Evolutionary conservation across 1,140 invertebrate species (phyloP).

Genomic region (Pentalonia nigronervosa): DNA sequence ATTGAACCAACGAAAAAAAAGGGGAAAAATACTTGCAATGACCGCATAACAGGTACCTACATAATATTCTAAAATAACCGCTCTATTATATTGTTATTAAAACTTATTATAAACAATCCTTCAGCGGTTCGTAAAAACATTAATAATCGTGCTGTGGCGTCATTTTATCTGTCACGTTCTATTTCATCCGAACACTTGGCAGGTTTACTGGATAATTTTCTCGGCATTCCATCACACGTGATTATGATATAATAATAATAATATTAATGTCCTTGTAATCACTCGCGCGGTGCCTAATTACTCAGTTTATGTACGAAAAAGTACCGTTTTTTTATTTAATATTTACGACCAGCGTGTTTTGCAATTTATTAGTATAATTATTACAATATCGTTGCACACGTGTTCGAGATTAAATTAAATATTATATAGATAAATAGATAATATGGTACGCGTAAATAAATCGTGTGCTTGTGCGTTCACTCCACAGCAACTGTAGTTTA

Average conservation of each 20-base stretch:
- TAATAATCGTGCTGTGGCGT: neutral
- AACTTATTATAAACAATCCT: neutral
- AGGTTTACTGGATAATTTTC: neutral
- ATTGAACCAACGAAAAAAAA: too few species aligned
- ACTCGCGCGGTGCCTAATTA: constrained; percentile 24
- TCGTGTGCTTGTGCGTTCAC: neutral
- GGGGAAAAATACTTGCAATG: neutral
- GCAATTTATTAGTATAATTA: neutral
- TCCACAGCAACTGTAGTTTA: neutral
- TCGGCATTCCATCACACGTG: neutral
- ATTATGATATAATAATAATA: neutral
- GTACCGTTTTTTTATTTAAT: neutral
- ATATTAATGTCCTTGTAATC: neutral
- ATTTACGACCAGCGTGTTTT: neutral
- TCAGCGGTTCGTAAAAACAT: neutral
- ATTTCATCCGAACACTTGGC: neutral
- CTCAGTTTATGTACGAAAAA: neutral
- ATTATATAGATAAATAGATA: neutral
- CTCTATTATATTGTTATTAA: neutral
- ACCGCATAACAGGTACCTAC: neutral
- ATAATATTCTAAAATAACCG: neutral
- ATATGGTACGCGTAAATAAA: neutral
- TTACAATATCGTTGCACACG: neutral
- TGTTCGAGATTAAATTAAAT: neutral
- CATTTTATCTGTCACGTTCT: constrained; percentile 22